Conservation (phyloP, 64 coral and sea anemone genomes). For the Astreopora myriophthalma region DNA sequence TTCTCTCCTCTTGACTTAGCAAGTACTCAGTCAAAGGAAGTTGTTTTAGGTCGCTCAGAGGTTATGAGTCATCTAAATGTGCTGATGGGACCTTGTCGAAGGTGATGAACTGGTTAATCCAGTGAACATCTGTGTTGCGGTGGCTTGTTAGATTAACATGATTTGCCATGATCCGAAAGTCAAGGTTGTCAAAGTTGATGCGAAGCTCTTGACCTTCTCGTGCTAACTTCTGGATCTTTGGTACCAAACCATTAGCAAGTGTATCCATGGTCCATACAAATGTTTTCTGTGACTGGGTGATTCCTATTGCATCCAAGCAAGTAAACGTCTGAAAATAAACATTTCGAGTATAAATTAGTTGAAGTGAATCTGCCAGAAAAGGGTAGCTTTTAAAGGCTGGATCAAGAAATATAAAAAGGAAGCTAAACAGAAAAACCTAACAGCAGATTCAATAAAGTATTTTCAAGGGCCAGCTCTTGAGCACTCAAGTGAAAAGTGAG, state of each 20-base stretch:
- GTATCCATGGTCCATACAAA: constrained; percentile 45
- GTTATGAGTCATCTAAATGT: background rate
- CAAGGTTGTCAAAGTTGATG: constrained; percentile 62
- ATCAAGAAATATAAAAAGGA: too few species aligned
- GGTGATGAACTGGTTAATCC: constrained; percentile 26
- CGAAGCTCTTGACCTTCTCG: background rate
- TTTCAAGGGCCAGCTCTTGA: too few species aligned
- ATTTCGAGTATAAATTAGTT: too few species aligned
- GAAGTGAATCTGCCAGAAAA: too few species aligned
- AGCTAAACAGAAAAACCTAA: too few species aligned
- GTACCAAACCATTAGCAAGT: background rate
- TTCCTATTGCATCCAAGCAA: constrained; percentile 5
- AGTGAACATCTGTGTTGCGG: constrained; percentile 43
- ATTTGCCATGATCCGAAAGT: constrained; percentile 60
- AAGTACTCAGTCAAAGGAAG: background rate
- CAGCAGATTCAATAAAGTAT: too few species aligned
- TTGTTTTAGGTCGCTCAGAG: constrained; percentile 14
- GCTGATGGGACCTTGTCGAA: constrained; percentile 6
- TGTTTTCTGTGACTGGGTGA: constrained; percentile 45
- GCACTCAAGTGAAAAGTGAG: too few species aligned
- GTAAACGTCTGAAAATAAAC: constrained; percentile 36
- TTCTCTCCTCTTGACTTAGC: constrained; percentile 28
- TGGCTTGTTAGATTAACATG: constrained; percentile 60
- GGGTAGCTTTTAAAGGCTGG: too few species aligned
- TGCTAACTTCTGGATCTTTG: constrained; percentile 9